Conservation (phyloP, 2,888 invertebrate species). For the Cyaniris semiargus region DNA sequence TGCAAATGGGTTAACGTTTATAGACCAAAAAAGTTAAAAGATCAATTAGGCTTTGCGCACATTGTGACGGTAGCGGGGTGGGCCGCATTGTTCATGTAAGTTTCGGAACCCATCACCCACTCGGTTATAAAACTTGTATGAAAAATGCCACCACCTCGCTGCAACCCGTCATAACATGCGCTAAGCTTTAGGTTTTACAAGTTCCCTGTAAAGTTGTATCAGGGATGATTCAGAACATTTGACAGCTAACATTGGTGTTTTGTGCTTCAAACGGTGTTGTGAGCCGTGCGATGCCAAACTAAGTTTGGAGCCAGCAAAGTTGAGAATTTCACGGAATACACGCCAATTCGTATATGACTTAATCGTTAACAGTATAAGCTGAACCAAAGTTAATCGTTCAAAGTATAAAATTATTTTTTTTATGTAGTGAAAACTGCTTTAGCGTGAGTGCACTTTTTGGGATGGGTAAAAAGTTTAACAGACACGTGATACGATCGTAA, state of each 20-base stretch:
- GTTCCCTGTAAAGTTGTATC: not conserved
- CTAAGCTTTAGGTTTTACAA: not conserved
- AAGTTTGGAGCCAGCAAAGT: conserved; percentile 16
- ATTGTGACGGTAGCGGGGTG: not conserved
- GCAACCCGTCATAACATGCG: not conserved
- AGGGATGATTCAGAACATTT: conserved; percentile 24
- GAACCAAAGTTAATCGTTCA: not conserved
- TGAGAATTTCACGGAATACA: not conserved
- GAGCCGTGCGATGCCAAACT: not conserved
- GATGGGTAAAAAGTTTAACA: too few species aligned
- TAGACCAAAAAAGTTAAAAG: not conserved
- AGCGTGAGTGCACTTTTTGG: too few species aligned
- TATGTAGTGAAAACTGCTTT: too few species aligned
- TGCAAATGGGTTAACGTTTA: not conserved
- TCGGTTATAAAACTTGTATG: too few species aligned
- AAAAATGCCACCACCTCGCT: not conserved
- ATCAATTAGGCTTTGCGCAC: not conserved
- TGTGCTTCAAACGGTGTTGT: conserved; percentile 12
- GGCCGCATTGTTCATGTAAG: too few species aligned
- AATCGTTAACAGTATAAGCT: not conserved
- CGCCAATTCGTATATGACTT: conserved; percentile 5
- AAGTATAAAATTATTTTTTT: not conserved
- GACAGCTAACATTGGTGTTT: conserved; percentile 18
- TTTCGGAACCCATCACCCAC: too few species aligned
- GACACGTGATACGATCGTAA: too few species aligned